A percentile compares a stretch with the other conserved stretches of the same genome.
Evolutionary conservation across 1,140 invertebrate species (phyloP).

Genomic region (Drosophila serrata): DNA sequence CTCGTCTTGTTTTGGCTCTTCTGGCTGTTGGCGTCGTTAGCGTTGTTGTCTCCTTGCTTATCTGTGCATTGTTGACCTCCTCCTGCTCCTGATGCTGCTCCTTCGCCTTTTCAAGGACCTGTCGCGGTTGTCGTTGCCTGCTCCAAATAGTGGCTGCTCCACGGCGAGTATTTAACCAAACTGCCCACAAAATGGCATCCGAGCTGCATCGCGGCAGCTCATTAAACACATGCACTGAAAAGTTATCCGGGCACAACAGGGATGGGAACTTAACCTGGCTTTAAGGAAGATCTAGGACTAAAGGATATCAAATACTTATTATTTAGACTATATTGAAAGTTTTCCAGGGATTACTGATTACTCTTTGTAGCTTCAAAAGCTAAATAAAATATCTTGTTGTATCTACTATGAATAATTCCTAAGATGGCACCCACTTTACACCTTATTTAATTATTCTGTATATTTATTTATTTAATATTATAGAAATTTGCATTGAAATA

Average conservation of each 20-base stretch:
- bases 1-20: constrained; percentile 32
- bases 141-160: constrained; percentile 24
- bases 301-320: background rate
- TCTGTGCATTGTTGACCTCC: constrained; percentile 42
- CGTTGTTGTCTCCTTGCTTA: constrained; percentile 62
- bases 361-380: background rate
- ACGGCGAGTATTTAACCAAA: constrained; percentile 47
- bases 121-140: constrained; percentile 23
- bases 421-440: background rate
- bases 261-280: background rate
- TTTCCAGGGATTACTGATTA: background rate
- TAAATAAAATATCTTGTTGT: background rate
- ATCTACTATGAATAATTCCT: too few relatives aligned
- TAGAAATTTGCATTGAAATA: too few relatives aligned
- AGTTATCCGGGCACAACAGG: constrained; percentile 7
- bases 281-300: background rate
- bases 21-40: constrained; percentile 43
- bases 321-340: background rate
- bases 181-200: constrained; percentile 57
- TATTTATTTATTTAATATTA: background rate
- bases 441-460: too few relatives aligned
- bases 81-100: constrained; percentile 1
- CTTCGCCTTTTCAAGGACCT: constrained; percentile 24
- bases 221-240: constrained; percentile 67
- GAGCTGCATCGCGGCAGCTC: constrained; percentile 59